Conservation (phyloP, 2,113 vertebrate species). For the Cinclus mexicanus region DNA sequence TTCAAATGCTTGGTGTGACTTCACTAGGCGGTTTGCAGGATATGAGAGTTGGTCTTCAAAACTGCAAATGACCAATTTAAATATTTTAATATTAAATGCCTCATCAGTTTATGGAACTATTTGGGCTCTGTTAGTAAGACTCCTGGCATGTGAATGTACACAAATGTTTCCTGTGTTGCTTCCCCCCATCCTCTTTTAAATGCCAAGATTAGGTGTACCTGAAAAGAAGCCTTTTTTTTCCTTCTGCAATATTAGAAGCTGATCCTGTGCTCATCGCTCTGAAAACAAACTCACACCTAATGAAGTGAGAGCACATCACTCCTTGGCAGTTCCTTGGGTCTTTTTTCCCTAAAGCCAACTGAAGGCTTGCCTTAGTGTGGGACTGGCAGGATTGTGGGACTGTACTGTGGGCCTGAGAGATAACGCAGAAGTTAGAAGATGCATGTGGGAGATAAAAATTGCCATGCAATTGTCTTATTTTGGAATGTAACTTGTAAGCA, state of each 20-base stretch:
- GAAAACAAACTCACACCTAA: neutral
- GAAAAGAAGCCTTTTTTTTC: neutral
- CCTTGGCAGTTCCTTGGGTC: neutral
- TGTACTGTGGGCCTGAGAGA: neutral
- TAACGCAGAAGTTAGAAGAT: neutral
- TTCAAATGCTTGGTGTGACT: neutral
- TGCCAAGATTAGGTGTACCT: neutral
- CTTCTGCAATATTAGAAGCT: neutral
- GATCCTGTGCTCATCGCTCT: neutral
- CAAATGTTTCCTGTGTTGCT: neutral
- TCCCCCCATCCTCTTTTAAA: neutral
- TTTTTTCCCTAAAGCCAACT: neutral
- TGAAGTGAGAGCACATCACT: neutral
- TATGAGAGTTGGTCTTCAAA: neutral
- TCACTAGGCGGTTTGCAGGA: neutral
- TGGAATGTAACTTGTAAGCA: neutral
- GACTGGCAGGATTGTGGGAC: neutral
- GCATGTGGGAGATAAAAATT: neutral
- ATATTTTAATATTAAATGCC: neutral
- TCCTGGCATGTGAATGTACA: neutral
- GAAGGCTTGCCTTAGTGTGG: neutral
- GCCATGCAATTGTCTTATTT: neutral
- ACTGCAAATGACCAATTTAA: neutral
- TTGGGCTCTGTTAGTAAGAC: neutral
- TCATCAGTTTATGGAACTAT: neutral